These are phyloP conservation scores for Pangasius larnaudii DNA, from an alignment of 2,797 vertebrate genomes.

Conservation along the genomic window DNA sequence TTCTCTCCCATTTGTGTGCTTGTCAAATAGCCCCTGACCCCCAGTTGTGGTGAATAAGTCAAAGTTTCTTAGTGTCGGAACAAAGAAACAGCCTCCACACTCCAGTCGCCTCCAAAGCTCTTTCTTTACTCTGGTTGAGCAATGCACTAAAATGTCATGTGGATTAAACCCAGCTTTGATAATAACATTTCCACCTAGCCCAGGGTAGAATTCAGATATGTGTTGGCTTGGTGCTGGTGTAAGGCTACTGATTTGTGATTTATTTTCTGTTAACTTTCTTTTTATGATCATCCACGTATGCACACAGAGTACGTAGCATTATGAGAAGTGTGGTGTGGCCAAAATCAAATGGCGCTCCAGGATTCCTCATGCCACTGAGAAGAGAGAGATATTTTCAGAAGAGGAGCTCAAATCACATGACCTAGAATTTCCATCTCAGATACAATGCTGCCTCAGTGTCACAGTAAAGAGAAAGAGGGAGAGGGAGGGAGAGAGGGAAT, in stretches of 20 bases:
- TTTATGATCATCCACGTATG: not conserved
- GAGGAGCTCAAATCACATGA: slow-evolving; percentile 74
- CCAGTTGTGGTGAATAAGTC: slow-evolving; percentile 60
- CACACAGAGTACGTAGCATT: not conserved
- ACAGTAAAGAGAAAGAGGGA: slow-evolving; percentile 38
- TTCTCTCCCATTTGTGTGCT: slow-evolving; percentile 66
- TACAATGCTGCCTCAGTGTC: slow-evolving; percentile 78
- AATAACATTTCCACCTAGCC: not conserved
- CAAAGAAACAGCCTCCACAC: slow-evolving; percentile 41
- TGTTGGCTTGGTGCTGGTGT: not conserved
- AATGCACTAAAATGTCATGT: not conserved
- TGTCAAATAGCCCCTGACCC: slow-evolving; percentile 66
- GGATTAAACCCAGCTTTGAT: too few species aligned
- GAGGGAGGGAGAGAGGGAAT: slow-evolving; percentile 27
- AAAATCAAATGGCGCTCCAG: slow-evolving; percentile 19
- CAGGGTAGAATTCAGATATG: not conserved
- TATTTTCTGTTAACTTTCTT: slow-evolving; percentile 5
- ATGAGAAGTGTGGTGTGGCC: not conserved
- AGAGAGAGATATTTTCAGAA: slow-evolving; percentile 72
- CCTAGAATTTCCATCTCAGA: slow-evolving; percentile 73
- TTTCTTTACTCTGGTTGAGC: slow-evolving; percentile 8
- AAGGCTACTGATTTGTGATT: not conserved
- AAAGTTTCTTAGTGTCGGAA: slow-evolving; percentile 68
- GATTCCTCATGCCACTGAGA: slow-evolving; percentile 54
- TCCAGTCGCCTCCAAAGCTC: slow-evolving; percentile 44